Conservation (phyloP, 2,888 invertebrate species). For the Smittia sp. region DNA sequence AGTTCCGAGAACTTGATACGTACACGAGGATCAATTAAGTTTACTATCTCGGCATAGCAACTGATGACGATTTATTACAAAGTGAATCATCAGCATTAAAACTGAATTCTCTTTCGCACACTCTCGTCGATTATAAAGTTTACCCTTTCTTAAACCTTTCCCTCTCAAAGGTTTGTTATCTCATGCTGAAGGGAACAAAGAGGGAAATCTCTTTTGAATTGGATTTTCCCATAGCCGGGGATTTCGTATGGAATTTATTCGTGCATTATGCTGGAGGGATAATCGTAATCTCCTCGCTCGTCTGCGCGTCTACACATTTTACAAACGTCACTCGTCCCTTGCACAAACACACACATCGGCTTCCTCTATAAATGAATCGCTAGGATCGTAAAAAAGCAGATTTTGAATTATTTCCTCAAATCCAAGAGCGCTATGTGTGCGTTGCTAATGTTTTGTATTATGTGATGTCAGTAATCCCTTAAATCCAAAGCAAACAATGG, state of each 20-base stretch:
- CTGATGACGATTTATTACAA: not conserved
- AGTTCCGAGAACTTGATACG: too few relatives aligned
- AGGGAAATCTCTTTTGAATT: slow-evolving; percentile 22
- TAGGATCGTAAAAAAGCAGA: not conserved
- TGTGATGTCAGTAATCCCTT: slow-evolving; percentile 41
- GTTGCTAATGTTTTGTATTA: slow-evolving; percentile 41
- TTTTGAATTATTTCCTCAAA: slow-evolving; percentile 29
- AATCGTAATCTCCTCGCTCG: slow-evolving; percentile 38
- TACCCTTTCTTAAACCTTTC: not conserved
- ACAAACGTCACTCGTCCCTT: too few relatives aligned
- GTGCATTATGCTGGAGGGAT: slow-evolving; percentile 41
- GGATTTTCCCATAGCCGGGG: slow-evolving; percentile 29
- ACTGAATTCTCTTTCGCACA: not conserved
- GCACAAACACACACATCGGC: not conserved
- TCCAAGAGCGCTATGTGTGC: slow-evolving; percentile 3
- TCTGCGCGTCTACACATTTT: not conserved
- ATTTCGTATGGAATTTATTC: slow-evolving; percentile 39
- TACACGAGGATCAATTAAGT: too few relatives aligned
- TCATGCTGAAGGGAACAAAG: not conserved
- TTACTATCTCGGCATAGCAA: too few relatives aligned
- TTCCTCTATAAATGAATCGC: not conserved
- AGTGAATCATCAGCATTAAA: not conserved
- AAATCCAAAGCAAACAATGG: slow-evolving; percentile 42
- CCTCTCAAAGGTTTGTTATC: not conserved
- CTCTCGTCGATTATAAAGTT: not conserved